Conservation (phyloP, 2,888 invertebrate species). For the Acholoe squamosa region DNA sequence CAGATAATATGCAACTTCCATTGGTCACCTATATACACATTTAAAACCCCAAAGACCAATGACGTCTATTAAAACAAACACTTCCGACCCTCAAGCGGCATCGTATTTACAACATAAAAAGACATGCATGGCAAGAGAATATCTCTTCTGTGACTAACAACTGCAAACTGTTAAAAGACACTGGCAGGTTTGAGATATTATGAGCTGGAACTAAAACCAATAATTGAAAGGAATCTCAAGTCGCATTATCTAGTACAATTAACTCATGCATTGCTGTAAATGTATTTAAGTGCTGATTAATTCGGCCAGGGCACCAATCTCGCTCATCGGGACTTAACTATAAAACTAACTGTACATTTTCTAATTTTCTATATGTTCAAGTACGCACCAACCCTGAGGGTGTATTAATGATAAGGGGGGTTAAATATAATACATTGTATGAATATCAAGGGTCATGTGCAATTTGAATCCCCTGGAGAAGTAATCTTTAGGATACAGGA, state of each 20-base stretch:
- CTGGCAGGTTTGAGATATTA: slow-evolving; percentile 51
- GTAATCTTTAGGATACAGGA: neutral
- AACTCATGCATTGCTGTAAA: neutral
- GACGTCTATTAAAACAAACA: neutral
- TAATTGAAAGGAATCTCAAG: neutral
- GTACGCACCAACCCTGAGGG: slow-evolving; percentile 42
- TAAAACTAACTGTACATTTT: neutral
- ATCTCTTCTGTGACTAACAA: slow-evolving; percentile 10
- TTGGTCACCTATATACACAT: neutral
- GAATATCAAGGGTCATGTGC: neutral
- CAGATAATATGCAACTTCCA: neutral
- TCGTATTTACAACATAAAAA: slow-evolving; percentile 32
- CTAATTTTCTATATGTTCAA: neutral
- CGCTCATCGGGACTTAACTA: neutral
- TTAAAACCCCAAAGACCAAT: neutral
- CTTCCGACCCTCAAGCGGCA: slow-evolving; percentile 22
- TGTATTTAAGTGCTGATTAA: neutral
- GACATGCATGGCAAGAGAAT: slow-evolving; percentile 42
- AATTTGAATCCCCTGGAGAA: neutral
- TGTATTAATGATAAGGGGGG: neutral
- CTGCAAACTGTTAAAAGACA: neutral
- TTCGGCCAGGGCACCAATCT: neutral
- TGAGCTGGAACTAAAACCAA: neutral
- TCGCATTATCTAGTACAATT: neutral
- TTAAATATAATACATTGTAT: slow-evolving; percentile 15